These are phyloP conservation scores for Phycodurus eques DNA, from an alignment of 2,113 vertebrate species.

Conservation along the genomic window DNA sequence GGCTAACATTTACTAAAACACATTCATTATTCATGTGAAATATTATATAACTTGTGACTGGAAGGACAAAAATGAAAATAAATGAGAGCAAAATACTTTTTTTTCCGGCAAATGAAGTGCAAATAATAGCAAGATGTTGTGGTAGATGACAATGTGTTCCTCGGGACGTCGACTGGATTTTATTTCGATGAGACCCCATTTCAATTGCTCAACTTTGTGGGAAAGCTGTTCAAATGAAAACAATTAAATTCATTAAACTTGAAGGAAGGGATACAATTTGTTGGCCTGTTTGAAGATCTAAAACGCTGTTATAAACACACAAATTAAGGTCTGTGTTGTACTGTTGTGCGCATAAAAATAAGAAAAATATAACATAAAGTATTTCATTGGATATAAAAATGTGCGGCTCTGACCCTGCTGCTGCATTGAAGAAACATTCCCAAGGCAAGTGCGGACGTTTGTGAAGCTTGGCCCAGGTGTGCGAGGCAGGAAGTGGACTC, in stretches of 20 bases:
- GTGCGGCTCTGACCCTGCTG: slow-evolving; percentile 37
- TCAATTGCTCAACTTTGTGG: not conserved
- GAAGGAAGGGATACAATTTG: not conserved
- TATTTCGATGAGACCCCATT: not conserved
- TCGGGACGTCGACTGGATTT: not conserved
- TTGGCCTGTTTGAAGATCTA: not conserved
- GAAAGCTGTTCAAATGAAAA: not conserved
- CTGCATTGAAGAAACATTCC: slow-evolving; percentile 41
- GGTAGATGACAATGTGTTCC: not conserved
- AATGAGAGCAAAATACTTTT: not conserved
- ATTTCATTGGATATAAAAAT: not conserved
- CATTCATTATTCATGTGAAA: not conserved
- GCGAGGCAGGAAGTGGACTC: slow-evolving; percentile 51
- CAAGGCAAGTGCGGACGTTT: slow-evolving; percentile 67
- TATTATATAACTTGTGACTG: not conserved
- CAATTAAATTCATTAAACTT: not conserved
- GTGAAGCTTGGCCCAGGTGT: slow-evolving; percentile 42
- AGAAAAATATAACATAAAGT: not conserved
- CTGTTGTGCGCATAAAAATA: not conserved
- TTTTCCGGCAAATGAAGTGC: not conserved
- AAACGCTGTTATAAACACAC: not conserved
- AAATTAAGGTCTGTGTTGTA: not conserved
- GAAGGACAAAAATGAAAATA: not conserved
- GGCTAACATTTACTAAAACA: not conserved
- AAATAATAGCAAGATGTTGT: not conserved